phyloP scores from a whole-genome alignment of 2,797 vertebrate species.

The Notolepis coatsorum region DNA sequence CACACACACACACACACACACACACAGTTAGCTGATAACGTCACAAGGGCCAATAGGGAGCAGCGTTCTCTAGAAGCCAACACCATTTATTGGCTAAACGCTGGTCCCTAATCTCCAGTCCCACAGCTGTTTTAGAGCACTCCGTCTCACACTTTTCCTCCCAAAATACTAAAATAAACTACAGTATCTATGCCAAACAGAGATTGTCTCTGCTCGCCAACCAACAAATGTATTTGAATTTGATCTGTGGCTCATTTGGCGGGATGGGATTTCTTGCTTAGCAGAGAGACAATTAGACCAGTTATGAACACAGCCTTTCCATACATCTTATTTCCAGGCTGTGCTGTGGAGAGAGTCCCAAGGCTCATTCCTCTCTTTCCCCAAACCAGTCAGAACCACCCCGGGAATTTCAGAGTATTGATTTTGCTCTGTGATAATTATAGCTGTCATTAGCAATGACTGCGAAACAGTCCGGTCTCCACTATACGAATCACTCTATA shows the following conservation, averaged over 20 bases:
- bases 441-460: conserved; percentile 59
- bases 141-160: conserved; percentile 35
- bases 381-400: conserved; percentile 33
- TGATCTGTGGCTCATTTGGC: conserved; percentile 62
- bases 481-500: conserved; percentile 36
- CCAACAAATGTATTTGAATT: conserved; percentile 64
- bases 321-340: conserved; percentile 62
- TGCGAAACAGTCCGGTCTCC: conserved; percentile 44
- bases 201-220: conserved; percentile 38
- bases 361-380: conserved; percentile 42
- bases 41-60: neutral
- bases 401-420: conserved; percentile 54
- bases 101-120: conserved; percentile 36
- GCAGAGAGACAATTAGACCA: conserved; percentile 67
- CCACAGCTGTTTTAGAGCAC: conserved; percentile 32
- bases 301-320: conserved; percentile 57
- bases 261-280: conserved; percentile 59
- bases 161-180: conserved; percentile 13
- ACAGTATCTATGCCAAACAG: conserved; percentile 39
- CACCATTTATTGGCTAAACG: conserved; percentile 29
- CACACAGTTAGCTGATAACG: neutral
- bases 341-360: conserved; percentile 9
- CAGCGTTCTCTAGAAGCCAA: neutral
- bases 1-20: neutral
- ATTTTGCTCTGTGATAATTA: conserved; percentile 66